These are phyloP conservation scores for Periphyllus acericola DNA, from an alignment of 2,888 invertebrate species.

Conservation along the genomic window DNA sequence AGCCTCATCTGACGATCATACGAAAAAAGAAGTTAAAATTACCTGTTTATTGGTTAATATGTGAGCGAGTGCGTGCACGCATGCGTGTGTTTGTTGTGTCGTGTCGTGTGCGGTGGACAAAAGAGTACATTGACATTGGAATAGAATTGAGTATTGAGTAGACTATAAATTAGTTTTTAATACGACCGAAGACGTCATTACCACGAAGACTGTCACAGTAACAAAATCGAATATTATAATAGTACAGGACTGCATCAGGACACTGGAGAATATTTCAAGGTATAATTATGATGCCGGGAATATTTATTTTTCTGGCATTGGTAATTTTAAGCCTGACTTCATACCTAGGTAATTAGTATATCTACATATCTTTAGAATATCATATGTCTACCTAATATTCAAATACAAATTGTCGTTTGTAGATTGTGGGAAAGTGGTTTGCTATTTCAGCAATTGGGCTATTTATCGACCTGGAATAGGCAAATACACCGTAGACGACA, in stretches of 20 bases:
- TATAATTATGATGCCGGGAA: background rate
- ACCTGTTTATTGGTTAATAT: slow-evolving; percentile 28
- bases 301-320: slow-evolving; percentile 10
- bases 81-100: background rate
- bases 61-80: slow-evolving; percentile 14
- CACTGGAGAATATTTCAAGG: background rate
- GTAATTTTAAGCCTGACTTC: background rate
- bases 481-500: slow-evolving; percentile 83
- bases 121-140: slow-evolving; percentile 44
- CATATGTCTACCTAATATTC: background rate
- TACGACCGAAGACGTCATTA: slow-evolving; percentile 24
- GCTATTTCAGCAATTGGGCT: slow-evolving; percentile 85
- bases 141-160: slow-evolving; percentile 16
- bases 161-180: slow-evolving; percentile 55
- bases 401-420: background rate
- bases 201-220: background rate
- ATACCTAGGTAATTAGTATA: background rate
- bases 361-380: background rate
- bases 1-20: slow-evolving; percentile 22
- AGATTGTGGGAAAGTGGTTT: slow-evolving; percentile 69
- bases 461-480: slow-evolving; percentile 85
- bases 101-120: background rate
- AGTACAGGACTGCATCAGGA: background rate
- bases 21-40: slow-evolving; percentile 28
- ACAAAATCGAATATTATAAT: background rate